These are phyloP conservation scores for Chymomyza fuscimana DNA, from an alignment of 2,888 invertebrate species.

Conservation along the genomic window DNA sequence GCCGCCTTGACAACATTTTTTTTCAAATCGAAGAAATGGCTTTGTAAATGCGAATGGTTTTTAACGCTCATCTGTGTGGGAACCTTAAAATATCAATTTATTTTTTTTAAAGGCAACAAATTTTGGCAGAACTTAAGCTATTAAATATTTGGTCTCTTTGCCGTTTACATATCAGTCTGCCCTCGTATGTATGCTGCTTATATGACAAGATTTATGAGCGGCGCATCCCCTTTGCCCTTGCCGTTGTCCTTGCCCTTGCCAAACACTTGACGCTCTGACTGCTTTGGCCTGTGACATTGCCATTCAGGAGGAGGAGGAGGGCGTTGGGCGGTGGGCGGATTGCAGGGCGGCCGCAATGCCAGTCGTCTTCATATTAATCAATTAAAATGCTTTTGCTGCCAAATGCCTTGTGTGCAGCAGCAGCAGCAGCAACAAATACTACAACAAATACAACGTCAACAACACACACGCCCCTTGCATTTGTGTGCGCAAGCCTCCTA, in stretches of 20 bases:
- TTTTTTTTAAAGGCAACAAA: too few relatives aligned
- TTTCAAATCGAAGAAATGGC: too few relatives aligned
- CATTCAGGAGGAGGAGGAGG: slow-evolving; percentile 22
- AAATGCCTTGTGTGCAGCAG: neutral
- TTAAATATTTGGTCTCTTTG: too few relatives aligned
- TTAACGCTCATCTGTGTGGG: too few relatives aligned
- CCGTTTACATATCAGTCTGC: too few relatives aligned
- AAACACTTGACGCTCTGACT: neutral
- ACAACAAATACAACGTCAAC: slow-evolving; percentile 2
- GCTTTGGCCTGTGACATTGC: slow-evolving; percentile 23
- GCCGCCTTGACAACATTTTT: too few relatives aligned
- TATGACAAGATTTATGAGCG: slow-evolving; percentile 27
- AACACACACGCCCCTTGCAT: slow-evolving; percentile 11
- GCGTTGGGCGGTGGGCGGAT: neutral
- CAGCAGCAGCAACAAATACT: neutral
- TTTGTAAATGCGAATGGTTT: too few relatives aligned
- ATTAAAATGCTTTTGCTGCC: slow-evolving; percentile 8
- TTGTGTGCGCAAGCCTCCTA: slow-evolving; percentile 8
- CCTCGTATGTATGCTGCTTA: slow-evolving; percentile 14
- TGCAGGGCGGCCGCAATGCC: neutral
- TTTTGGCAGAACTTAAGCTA: too few relatives aligned
- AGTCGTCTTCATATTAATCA: slow-evolving; percentile 9
- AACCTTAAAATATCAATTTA: too few relatives aligned
- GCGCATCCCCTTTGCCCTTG: slow-evolving; percentile 20
- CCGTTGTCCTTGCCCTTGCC: slow-evolving; percentile 35